A percentile compares a stretch with the other conserved stretches of the same genome.
Evolutionary conservation across 1,140 invertebrate species (phyloP).

Genomic region (Anastatus disparis): DNA sequence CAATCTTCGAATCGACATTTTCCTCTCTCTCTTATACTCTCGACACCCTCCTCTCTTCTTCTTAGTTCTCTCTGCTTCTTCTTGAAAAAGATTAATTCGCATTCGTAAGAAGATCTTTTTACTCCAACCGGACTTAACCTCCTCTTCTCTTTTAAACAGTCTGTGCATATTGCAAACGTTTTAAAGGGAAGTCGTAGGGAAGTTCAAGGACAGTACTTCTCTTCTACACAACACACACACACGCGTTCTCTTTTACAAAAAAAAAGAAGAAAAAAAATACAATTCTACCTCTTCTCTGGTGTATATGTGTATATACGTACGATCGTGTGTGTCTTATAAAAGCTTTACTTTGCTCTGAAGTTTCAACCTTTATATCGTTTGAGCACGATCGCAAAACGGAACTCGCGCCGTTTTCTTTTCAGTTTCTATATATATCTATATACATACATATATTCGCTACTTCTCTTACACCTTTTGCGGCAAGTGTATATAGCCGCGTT

Average conservation of each 20-base stretch:
- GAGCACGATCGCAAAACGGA: slow-evolving; percentile 52
- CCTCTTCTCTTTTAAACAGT: too few relatives aligned
- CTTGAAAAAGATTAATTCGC: background rate
- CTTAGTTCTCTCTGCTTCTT: background rate
- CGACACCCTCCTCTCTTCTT: background rate
- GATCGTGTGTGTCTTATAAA: too few relatives aligned
- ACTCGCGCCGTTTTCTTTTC: too few relatives aligned
- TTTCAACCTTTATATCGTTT: slow-evolving; percentile 44
- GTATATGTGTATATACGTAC: too few relatives aligned
- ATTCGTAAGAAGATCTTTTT: background rate
- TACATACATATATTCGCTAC: too few relatives aligned
- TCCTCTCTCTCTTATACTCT: too few relatives aligned
- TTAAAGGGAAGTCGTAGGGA: background rate
- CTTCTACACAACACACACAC: too few relatives aligned
- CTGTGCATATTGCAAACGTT: slow-evolving; percentile 6
- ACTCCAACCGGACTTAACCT: slow-evolving; percentile 12
- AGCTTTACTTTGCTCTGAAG: too few relatives aligned
- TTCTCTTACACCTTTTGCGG: background rate
- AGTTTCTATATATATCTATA: too few relatives aligned
- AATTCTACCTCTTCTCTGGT: too few relatives aligned
- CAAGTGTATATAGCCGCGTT: background rate
- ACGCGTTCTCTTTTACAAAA: too few relatives aligned
- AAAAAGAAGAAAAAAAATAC: too few relatives aligned
- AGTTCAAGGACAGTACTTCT: slow-evolving; percentile 54
- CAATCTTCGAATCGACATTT: slow-evolving; percentile 4